phyloP scores from a whole-genome alignment of 2,797 vertebrate species.

The Oreochromis mossambicus region DNA sequence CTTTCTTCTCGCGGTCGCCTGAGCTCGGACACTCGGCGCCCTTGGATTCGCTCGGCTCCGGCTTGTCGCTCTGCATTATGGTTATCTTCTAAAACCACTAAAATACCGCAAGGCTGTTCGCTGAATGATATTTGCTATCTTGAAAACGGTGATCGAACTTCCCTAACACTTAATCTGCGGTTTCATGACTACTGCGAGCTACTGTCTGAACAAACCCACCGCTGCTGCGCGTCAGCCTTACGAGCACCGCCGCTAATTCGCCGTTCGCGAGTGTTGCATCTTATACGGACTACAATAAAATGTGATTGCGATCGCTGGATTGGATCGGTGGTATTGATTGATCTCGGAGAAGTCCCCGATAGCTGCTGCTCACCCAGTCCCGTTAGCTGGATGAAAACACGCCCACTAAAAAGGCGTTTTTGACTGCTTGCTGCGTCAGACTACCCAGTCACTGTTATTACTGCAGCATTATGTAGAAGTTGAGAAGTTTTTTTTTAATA shows the following conservation, averaged over 20 bases:
- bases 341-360: neutral
- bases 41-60: slow-evolving; percentile 35
- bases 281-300: neutral
- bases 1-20: slow-evolving; percentile 12
- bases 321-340: neutral
- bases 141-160: neutral
- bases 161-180: neutral
- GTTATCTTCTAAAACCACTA: neutral
- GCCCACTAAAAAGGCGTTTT: slow-evolving; percentile 44
- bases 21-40: slow-evolving; percentile 1
- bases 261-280: neutral
- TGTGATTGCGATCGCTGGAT: accelerated
- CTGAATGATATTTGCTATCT: neutral
- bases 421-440: slow-evolving; percentile 42
- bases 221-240: neutral
- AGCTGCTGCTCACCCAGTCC: slow-evolving; percentile 7
- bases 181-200: neutral
- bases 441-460: neutral
- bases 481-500: neutral
- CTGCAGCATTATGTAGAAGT: neutral
- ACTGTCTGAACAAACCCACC: neutral
- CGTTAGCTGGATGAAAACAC: slow-evolving; percentile 60
- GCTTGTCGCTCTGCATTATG: slow-evolving; percentile 61
- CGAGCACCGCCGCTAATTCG: neutral
- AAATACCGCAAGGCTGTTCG: neutral